These are phyloP conservation scores for Pterocles gutturalis DNA, from an alignment of 2,113 vertebrate genomes.

Conservation along the genomic window DNA sequence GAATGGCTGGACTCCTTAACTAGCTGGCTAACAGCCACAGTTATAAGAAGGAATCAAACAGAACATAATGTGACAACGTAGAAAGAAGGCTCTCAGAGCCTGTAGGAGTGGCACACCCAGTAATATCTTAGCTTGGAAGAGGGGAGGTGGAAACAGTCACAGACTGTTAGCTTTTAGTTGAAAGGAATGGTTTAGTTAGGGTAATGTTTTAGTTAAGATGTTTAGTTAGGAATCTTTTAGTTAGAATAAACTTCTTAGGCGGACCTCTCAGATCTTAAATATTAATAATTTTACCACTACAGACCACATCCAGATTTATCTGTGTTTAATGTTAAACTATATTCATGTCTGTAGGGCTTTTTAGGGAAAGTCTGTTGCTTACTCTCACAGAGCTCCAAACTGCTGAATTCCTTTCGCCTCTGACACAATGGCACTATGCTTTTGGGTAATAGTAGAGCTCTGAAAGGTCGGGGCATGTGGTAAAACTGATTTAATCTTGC, in stretches of 20 bases:
- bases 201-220: neutral
- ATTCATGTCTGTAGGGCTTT: neutral
- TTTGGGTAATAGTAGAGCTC: neutral
- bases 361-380: neutral
- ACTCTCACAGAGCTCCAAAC: neutral
- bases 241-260: neutral
- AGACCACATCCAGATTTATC: neutral
- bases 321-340: neutral
- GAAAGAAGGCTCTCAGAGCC: neutral
- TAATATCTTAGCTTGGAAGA: neutral
- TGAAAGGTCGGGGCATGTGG: neutral
- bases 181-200: neutral
- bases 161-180: neutral
- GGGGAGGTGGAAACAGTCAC: neutral
- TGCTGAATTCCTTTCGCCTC: neutral
- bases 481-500: neutral
- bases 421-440: neutral
- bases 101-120: neutral
- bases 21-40: neutral
- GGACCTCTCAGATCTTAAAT: neutral
- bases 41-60: neutral
- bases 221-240: neutral
- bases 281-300: neutral
- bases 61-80: neutral
- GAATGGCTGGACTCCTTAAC: neutral